A percentile compares a stretch with the other conserved stretches of the same genome.
Conservation (phyloP, 1,140 invertebrate species). For the Drosophila athabasca region DNA sequence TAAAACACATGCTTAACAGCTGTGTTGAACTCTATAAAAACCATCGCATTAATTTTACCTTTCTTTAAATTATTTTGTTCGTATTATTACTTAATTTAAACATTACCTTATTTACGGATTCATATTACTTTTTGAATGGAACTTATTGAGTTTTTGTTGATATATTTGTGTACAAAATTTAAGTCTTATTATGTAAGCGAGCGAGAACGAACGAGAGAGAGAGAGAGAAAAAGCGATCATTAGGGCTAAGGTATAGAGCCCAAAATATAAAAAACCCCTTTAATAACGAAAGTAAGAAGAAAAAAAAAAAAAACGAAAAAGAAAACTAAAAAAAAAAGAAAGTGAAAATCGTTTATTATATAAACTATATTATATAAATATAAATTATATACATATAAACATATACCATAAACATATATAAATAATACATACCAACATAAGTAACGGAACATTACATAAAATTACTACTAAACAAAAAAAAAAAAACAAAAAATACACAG, state of each 20-base stretch:
- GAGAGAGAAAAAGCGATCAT: conserved; percentile 2
- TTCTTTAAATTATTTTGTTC: conserved; percentile 75
- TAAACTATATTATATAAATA: conserved; percentile 71
- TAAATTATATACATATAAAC: conserved; percentile 58
- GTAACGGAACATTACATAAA: conserved; percentile 79
- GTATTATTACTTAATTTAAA: conserved; percentile 64
- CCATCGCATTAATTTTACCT: conserved; percentile 81
- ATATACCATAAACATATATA: conserved; percentile 54
- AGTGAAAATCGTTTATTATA: conserved; percentile 77
- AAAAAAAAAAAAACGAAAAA: conserved; percentile 19
- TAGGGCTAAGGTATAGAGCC: too few relatives aligned
- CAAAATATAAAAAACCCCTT: too few relatives aligned
- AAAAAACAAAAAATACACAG: conserved; percentile 41
- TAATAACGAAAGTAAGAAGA: conserved; percentile 12
- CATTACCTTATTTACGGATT: conserved; percentile 40
- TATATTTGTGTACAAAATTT: conserved; percentile 61
- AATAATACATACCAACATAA: conserved; percentile 64
- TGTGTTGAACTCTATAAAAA: conserved; percentile 77
- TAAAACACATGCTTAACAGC: conserved; percentile 1
- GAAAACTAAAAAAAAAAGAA: conserved; percentile 38
- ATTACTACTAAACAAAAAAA: conserved; percentile 67
- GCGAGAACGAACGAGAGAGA: conserved; percentile 14
- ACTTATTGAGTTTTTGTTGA: conserved; percentile 75
- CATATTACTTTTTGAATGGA: conserved; percentile 49
- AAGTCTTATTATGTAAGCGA: conserved; percentile 52